phyloP scores from a whole-genome alignment of 2,888 invertebrate species.

The Pyrrhosoma nymphula region DNA sequence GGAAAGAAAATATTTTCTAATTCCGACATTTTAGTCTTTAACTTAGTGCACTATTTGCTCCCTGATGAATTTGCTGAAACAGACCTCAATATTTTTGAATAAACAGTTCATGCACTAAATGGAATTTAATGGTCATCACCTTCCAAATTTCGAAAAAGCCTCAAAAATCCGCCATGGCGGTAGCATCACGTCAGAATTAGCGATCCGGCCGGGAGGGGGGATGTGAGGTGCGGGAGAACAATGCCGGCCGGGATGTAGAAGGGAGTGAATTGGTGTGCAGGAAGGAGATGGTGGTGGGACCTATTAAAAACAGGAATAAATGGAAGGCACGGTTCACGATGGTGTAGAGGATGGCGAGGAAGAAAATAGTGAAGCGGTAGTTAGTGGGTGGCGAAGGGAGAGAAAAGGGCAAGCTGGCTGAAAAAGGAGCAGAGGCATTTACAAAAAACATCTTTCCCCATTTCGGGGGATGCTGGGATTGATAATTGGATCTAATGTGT shows the following conservation, averaged over 20 bases:
- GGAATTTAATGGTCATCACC: not conserved
- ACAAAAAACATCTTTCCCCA: slow-evolving; percentile 14
- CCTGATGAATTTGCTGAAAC: not conserved
- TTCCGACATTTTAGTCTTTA: not conserved
- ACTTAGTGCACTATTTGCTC: not conserved
- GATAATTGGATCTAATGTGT: slow-evolving; percentile 65
- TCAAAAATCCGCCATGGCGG: not conserved
- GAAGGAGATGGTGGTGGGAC: not conserved
- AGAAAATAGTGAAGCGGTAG: too few relatives aligned
- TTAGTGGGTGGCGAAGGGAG: not conserved
- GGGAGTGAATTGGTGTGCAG: not conserved
- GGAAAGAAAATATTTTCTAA: slow-evolving; percentile 10
- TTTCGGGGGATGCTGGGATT: slow-evolving; percentile 40
- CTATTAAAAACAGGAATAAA: not conserved
- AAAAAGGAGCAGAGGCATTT: slow-evolving; percentile 3
- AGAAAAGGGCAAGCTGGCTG: not conserved
- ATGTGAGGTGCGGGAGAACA: not conserved
- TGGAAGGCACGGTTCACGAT: not conserved
- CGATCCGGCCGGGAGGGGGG: not conserved
- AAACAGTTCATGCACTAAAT: not conserved
- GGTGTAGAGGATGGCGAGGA: not conserved
- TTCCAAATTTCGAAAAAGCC: not conserved
- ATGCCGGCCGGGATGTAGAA: not conserved
- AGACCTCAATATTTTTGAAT: not conserved
- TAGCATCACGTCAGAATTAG: not conserved